Conservation (phyloP, 2,888 invertebrate species). For the Leptodirus hochenwartii region DNA sequence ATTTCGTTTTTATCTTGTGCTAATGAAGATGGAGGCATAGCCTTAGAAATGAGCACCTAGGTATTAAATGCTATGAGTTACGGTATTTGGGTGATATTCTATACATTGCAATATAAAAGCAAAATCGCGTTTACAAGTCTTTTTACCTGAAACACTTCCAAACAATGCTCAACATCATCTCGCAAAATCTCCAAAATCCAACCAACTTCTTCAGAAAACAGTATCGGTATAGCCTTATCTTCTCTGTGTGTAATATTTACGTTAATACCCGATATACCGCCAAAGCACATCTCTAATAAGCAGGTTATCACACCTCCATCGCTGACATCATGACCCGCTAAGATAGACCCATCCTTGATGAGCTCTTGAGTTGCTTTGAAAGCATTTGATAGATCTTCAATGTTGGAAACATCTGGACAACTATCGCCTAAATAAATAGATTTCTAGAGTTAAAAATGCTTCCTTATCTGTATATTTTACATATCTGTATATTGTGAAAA, state of each 20-base stretch:
- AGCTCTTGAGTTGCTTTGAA: slow-evolving; percentile 74
- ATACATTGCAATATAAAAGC: no score
- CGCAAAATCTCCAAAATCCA: slow-evolving; percentile 60
- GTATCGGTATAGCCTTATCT: slow-evolving; percentile 40
- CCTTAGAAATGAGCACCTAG: no score
- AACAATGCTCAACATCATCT: slow-evolving; percentile 35
- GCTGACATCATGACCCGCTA: slow-evolving; percentile 89
- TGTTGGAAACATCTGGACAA: slow-evolving; percentile 63
- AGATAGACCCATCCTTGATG: slow-evolving; percentile 49
- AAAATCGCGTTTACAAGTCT: no score
- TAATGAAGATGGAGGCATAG: no score
- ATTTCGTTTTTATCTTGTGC: no score
- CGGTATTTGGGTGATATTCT: no score
- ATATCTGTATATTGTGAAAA: no score
- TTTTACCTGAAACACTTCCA: slow-evolving; percentile 36
- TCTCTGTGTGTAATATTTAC: slow-evolving; percentile 39
- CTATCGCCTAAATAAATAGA: no score
- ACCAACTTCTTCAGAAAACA: slow-evolving; percentile 77
- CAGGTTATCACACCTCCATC: slow-evolving; percentile 90
- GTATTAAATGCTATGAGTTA: no score
- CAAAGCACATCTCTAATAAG: slow-evolving; percentile 91
- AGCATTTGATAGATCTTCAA: slow-evolving; percentile 45
- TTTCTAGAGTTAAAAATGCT: no score
- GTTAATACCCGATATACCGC: slow-evolving; percentile 64
- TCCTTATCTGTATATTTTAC: no score